A percentile compares a stretch with the other conserved stretches of the same genome.
Conservation (phyloP, 2,113 vertebrate genomes). For the Atrichornis clamosus region DNA sequence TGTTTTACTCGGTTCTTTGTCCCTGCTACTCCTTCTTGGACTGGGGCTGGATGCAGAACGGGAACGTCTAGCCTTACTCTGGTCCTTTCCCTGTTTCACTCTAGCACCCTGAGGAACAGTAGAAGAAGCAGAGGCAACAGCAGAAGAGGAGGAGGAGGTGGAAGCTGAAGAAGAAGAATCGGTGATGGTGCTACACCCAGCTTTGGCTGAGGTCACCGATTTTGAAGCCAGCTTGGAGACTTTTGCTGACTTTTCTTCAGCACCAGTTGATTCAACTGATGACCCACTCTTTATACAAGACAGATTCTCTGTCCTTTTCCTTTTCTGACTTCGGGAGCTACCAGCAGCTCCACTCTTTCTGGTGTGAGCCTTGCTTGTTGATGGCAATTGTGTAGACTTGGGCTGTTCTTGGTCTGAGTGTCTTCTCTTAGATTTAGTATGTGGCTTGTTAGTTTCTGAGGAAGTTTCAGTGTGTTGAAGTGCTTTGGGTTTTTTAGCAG, state of each 20-base stretch:
- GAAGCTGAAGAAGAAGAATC: constrained; percentile 95
- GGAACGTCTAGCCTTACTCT: constrained; percentile 94
- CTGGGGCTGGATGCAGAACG: constrained; percentile 97
- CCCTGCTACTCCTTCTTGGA: constrained; percentile 93
- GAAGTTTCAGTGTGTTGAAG: constrained; percentile 83
- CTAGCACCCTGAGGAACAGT: constrained; percentile 88
- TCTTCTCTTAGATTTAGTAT: constrained; percentile 92
- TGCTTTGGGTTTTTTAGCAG: constrained; percentile 93
- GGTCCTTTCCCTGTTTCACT: constrained; percentile 98
- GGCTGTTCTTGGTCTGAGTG: constrained; percentile 79
- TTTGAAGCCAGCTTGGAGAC: constrained; percentile 99
- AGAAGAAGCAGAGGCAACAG: constrained; percentile 88
- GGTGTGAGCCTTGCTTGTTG: constrained; percentile 86
- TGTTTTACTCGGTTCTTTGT: constrained; percentile 94
- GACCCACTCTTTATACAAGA: constrained; percentile 87
- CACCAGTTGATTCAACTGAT: constrained; percentile 87
- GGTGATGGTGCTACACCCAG: constrained; percentile 98
- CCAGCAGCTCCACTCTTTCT: constrained; percentile 89
- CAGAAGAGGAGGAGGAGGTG: constrained; percentile 87
- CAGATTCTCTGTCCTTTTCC: constrained; percentile 91
- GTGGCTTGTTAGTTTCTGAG: constrained; percentile 84
- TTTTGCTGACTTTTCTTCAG: constrained; percentile 96
- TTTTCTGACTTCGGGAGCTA: constrained; percentile 89
- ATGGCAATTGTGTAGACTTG: constrained; percentile 82
- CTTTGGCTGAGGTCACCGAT: constrained; percentile 99